These are phyloP conservation scores for Prostheceraeus crozeri DNA, from an alignment of 2,888 invertebrate genomes.

Conservation along the genomic window DNA sequence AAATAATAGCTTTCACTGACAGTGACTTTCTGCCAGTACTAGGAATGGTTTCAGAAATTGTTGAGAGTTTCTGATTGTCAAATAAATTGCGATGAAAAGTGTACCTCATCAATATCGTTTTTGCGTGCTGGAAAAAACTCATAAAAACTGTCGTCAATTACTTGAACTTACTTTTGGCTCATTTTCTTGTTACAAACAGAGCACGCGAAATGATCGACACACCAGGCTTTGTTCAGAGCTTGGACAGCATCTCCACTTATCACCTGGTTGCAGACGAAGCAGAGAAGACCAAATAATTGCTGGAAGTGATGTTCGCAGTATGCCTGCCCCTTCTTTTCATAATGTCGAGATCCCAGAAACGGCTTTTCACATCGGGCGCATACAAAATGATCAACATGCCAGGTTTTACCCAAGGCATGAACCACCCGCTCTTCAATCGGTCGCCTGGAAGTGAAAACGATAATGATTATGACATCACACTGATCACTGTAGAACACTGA, in stretches of 20 bases:
- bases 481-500: too few relatives aligned
- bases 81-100: too few relatives aligned
- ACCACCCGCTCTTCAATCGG: constrained; percentile 98
- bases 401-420: constrained; percentile 92
- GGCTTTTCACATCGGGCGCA: constrained; percentile 99
- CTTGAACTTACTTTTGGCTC: constrained; percentile 68
- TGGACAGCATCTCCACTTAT: constrained; percentile 65
- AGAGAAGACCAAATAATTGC: constrained; percentile 84
- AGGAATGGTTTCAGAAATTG: too few relatives aligned
- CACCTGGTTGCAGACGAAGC: constrained; percentile 96
- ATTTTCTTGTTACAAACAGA: constrained; percentile 84
- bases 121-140: constrained; percentile 6
- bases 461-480: too few relatives aligned
- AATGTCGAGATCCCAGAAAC: constrained; percentile 94
- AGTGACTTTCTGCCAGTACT: too few relatives aligned
- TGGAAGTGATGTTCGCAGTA: constrained; percentile 99
- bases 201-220: constrained; percentile 95
- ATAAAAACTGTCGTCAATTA: constrained; percentile 10
- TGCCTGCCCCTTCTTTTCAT: constrained; percentile 88
- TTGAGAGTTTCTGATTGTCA: too few relatives aligned
- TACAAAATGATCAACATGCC: constrained; percentile 99
- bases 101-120: not conserved
- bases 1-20: too few relatives aligned
- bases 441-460: constrained; percentile 62
- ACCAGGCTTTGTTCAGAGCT: constrained; percentile 79